A percentile compares a stretch with the other conserved stretches of the same genome.
Conservation (phyloP, 2,797 vertebrate species). For the Spondyliosoma cantharus region DNA sequence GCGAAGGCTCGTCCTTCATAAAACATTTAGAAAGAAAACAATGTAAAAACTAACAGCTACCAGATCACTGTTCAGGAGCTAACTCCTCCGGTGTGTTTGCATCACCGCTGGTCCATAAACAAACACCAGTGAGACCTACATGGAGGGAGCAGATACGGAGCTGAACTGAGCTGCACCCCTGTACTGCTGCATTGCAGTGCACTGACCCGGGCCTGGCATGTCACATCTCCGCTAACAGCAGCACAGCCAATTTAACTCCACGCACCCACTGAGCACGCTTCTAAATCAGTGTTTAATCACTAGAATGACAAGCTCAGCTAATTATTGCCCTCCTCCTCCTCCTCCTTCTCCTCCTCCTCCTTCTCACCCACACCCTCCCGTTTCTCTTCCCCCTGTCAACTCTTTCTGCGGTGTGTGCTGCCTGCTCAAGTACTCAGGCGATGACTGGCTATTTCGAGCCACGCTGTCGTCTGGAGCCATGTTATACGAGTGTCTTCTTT, state of each 20-base stretch:
- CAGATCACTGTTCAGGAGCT: not conserved
- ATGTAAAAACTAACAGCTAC: conserved; percentile 13
- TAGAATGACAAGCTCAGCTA: conserved; percentile 75
- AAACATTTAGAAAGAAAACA: not conserved
- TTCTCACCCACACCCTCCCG: conserved; percentile 57
- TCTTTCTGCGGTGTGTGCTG: conserved; percentile 43
- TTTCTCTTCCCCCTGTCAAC: conserved; percentile 44
- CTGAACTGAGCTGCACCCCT: conserved; percentile 10
- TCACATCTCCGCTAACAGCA: conserved; percentile 56
- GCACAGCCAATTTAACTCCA: conserved; percentile 65
- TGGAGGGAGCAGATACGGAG: conserved; percentile 29
- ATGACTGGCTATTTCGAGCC: conserved; percentile 58
- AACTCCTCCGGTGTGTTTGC: conserved; percentile 16
- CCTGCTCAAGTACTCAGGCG: conserved; percentile 50
- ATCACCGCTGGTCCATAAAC: conserved; percentile 39
- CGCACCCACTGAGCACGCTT: conserved; percentile 58
- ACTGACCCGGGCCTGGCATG: conserved; percentile 61
- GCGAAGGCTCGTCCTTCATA: conserved; percentile 4
- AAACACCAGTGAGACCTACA: conserved; percentile 33
- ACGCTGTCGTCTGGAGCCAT: conserved; percentile 51
- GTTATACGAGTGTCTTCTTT: conserved; percentile 56
- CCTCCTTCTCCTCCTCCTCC: conserved; percentile 52
- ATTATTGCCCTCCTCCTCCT: conserved; percentile 68
- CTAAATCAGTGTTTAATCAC: conserved; percentile 82
- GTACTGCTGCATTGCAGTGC: conserved; percentile 59